Conservation (phyloP, 1,140 invertebrate genomes). For the Zaprionus ornatus region DNA sequence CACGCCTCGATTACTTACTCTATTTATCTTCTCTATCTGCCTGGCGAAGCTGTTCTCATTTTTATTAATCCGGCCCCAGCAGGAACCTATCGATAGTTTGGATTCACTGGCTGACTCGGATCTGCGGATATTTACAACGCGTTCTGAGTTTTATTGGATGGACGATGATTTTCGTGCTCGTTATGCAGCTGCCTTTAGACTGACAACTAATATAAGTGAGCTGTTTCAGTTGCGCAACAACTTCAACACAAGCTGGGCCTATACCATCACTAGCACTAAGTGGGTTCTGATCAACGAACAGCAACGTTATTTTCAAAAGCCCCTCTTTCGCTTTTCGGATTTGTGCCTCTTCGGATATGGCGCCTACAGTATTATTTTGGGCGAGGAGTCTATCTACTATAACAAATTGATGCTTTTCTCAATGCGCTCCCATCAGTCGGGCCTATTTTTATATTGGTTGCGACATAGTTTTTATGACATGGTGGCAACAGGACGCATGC, state of each 20-base stretch:
- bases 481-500: slow-evolving; percentile 55
- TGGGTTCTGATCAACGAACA: slow-evolving; percentile 52
- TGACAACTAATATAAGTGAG: slow-evolving; percentile 28
- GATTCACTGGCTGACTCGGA: slow-evolving; percentile 46
- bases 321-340: slow-evolving; percentile 49
- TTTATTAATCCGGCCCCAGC: slow-evolving; percentile 22
- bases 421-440: slow-evolving; percentile 22
- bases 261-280: slow-evolving; percentile 51
- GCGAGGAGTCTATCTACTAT: slow-evolving; percentile 48
- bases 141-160: slow-evolving; percentile 44
- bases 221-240: slow-evolving; percentile 44
- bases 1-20: background rate
- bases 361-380: slow-evolving; percentile 29
- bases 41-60: slow-evolving; percentile 51
- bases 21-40: slow-evolving; percentile 31
- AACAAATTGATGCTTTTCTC: slow-evolving; percentile 19
- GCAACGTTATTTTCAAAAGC: slow-evolving; percentile 49
- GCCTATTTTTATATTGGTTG: slow-evolving; percentile 43
- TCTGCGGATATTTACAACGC: slow-evolving; percentile 45
- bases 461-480: slow-evolving; percentile 56
- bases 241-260: slow-evolving; percentile 66
- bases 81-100: slow-evolving; percentile 44
- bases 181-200: slow-evolving; percentile 49
- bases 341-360: slow-evolving; percentile 26
- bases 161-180: slow-evolving; percentile 47